Percentiles rank a stretch among this genome's conserved stretches.
These are phyloP conservation scores for human DNA, from an alignment of 2,113 vertebrate genomes.

Conservation along the genomic window DNA sequence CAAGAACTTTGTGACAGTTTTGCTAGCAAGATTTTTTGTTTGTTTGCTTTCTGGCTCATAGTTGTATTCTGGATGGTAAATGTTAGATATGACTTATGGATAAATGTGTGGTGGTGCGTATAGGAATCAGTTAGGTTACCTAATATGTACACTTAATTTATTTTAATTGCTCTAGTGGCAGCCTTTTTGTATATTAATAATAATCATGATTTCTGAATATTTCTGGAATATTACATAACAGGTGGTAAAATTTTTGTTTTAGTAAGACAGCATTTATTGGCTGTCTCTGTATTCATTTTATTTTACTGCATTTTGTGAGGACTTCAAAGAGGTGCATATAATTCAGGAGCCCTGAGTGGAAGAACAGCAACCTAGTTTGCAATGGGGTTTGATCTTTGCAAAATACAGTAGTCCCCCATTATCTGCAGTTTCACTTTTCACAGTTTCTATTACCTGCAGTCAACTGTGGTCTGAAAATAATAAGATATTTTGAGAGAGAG, in stretches of 20 bases:
- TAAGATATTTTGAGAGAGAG: not conserved
- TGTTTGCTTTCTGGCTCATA: not conserved
- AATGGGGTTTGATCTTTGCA: not conserved
- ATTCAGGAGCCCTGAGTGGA: not conserved
- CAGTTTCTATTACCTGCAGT: not conserved
- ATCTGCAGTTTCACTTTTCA: not conserved
- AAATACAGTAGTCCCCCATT: not conserved
- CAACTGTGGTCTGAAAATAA: not conserved
- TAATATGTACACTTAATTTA: not conserved
- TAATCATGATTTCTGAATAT: not conserved
- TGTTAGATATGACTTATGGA: not conserved
- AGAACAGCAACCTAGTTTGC: not conserved
- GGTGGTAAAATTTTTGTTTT: conserved; percentile 1
- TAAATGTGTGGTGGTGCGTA: not conserved
- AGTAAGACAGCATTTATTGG: not conserved
- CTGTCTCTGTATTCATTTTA: not conserved
- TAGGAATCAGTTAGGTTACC: not conserved
- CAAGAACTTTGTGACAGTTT: conserved; percentile 3
- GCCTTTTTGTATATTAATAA: not conserved
- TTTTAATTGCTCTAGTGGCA: not conserved
- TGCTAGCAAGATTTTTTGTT: not conserved
- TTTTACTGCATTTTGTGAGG: not conserved
- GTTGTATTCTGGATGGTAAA: not conserved
- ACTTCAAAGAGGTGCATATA: not conserved
- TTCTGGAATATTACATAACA: not conserved